These are phyloP conservation scores for Musca vetustissima DNA, from an alignment of 1,140 invertebrate species.

Conservation along the genomic window DNA sequence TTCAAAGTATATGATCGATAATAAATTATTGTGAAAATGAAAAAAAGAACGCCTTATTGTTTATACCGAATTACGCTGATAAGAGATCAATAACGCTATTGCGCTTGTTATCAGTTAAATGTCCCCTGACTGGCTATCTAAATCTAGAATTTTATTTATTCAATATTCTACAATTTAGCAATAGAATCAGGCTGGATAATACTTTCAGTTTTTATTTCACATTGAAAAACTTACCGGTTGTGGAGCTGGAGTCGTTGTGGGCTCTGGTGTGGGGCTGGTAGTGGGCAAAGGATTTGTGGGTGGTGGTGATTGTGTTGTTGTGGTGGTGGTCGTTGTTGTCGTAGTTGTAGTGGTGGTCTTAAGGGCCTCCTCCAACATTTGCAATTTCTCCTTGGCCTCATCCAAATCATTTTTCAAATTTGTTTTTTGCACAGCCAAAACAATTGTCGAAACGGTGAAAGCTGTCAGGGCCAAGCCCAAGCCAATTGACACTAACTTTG, in stretches of 20 bases:
- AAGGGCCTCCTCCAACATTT: constrained; percentile 33
- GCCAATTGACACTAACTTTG: constrained; percentile 44
- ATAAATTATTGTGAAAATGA: too few relatives aligned
- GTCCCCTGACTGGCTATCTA: too few relatives aligned
- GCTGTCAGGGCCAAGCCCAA: constrained; percentile 48
- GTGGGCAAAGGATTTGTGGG: constrained; percentile 6
- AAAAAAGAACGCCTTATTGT: neutral
- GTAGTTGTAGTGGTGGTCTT: constrained; percentile 31
- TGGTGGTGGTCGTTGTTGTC: constrained; percentile 7
- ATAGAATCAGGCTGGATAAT: neutral
- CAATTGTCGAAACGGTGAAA: constrained; percentile 57
- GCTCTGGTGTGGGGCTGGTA: neutral
- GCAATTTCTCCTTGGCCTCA: constrained; percentile 44
- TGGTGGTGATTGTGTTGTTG: neutral
- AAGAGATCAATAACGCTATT: too few relatives aligned
- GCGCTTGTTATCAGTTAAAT: too few relatives aligned
- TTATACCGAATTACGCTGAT: neutral
- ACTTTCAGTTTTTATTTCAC: neutral
- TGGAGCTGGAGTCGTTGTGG: constrained; percentile 10
- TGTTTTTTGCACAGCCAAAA: constrained; percentile 51
- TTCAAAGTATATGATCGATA: neutral
- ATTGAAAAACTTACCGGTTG: constrained; percentile 13
- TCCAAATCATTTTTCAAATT: constrained; percentile 36
- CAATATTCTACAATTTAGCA: neutral
- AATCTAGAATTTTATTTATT: too few relatives aligned